Base-by-base conservation (phyloP, 1,140 invertebrate genomes). In the silkworm (Bombyx mori) region DNA sequence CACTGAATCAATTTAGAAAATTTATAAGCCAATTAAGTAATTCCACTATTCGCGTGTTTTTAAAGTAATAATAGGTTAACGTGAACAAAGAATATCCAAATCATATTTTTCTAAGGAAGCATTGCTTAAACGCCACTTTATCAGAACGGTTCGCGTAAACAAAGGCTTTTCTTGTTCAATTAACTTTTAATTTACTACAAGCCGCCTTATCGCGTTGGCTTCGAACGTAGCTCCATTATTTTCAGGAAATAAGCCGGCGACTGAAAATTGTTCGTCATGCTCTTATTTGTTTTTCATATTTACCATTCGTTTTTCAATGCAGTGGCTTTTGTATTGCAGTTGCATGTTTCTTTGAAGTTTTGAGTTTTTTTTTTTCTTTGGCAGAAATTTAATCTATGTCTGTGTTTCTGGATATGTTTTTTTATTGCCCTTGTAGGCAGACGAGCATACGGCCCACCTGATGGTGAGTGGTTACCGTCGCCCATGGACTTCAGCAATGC, bases 131-230 rank as follows among this genome's bases (percentile, higher is more conserved):
- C 62, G 56, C 55, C 51, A 43, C 12, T 62, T 75, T 75, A 75
- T 71, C 68, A 56, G 60, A 42, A 56, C 58, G 56, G 56, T 69
- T 62, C 65, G 42, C 46, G 61, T 62, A 71, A 71, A 71, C 71
- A 71, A 55, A 57, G 26, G 61, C 58, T 57, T 71, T 66, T 73
- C 65, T 75, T 65, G 68, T 66, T 66, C 68, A 68, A 71, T 75
- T 75, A 75, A 68, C 54, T 68, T 73, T 68, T 73, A 69, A 71
- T 73, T 69, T 69, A 67, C 66, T 60, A 62, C 60, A 47, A 42
- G 45, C 57, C 56, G 56, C 57, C 26, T 35, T 51, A 52, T 57
- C 54, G 46, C 51, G 52, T n/a, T 44, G 51, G 48, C 54, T 57
- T 56, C 54, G 61, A 35, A 65, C 50, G 58, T 56, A 54, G 54